These are phyloP conservation scores for Eupithecia tripunctaria DNA, from an alignment of 2,888 invertebrate genomes.

Conservation along the genomic window DNA sequence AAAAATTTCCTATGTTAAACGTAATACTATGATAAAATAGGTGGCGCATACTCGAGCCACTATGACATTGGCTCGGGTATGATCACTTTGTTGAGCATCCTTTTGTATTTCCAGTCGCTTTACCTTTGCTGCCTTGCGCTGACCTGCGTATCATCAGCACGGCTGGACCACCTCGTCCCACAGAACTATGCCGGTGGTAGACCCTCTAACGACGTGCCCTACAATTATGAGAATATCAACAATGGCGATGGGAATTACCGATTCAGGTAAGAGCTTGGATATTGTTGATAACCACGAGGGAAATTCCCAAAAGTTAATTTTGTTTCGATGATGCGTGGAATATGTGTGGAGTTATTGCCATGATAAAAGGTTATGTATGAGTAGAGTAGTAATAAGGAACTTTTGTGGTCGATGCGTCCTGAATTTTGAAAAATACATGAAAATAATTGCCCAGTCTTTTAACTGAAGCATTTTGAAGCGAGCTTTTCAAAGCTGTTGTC, in stretches of 20 bases:
- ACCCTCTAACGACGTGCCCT: constrained; percentile 67
- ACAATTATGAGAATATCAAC: constrained; percentile 85
- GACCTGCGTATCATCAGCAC: constrained; percentile 56
- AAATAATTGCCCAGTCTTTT: neutral
- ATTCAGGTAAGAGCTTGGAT: constrained; percentile 73
- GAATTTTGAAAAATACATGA: neutral
- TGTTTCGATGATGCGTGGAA: neutral
- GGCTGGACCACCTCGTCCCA: constrained; percentile 69
- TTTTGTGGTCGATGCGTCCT: neutral
- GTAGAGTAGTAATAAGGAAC: neutral
- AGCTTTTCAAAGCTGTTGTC: neutral
- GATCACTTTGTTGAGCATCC: neutral
- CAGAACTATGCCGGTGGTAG: constrained; percentile 58
- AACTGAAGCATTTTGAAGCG: neutral
- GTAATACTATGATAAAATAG: too few relatives aligned
- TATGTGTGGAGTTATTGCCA: neutral
- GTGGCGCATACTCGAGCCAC: too few relatives aligned
- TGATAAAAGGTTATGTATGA: neutral
- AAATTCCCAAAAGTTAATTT: neutral
- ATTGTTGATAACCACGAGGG: neutral
- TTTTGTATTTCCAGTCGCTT: constrained; percentile 56
- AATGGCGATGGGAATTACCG: constrained; percentile 87
- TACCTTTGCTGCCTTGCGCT: constrained; percentile 56
- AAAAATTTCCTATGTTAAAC: too few relatives aligned
- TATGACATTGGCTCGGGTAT: too few relatives aligned